Evolutionary conservation across 2,113 vertebrate species (phyloP), one percentile per base, ranked within the genome.

Genomic region (Nerophis lumbriciformis): DNA sequence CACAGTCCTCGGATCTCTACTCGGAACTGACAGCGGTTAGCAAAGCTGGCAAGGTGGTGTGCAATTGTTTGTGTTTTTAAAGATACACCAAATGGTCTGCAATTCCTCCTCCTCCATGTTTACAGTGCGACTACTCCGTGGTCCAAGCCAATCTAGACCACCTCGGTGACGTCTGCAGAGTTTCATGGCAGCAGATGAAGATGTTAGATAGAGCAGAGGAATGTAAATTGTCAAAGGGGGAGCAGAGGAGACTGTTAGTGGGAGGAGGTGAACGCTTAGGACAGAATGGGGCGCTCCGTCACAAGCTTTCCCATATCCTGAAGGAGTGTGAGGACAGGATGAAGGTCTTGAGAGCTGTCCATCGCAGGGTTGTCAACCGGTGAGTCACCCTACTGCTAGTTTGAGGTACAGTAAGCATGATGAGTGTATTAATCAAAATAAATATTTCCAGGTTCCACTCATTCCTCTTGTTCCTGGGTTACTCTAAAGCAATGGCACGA

Each of bases 401-500:
- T 38, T 11, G n/a, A 56, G 8, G 21, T 53, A 35, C 10, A 35
- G 35, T 8, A 13, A 5, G 9, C 10, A 53, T 21, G 8, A 53
- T 6, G 3, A 8, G 4, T 4, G 12, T 19, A 21, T 51, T 16
- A 51, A 51, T 10, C 10, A 47, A 19, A 28, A 21, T 8, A 13
- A 59, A 59, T 39, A 47, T 35, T 61, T 4, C 1, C 62, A 92
- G 91, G 71, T 92, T 91, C 77, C 89, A 92, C 80, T 88, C 88
- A 1, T 92, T 92, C 81, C 87, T 92, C 48, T 57, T 92, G 9
- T 92, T 90, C 65, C 76, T 92, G 2, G 91, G 91, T 11, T 92
- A 92, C 75, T 89, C 89, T 1, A 73, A 60, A 14, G 39, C 81
- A 0, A 83, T 85, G 81, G 87, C 84, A 44, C 82, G 73, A 44